Conservation (phyloP, 2,888 invertebrate genomes). For the Quadroppia sp. region DNA sequence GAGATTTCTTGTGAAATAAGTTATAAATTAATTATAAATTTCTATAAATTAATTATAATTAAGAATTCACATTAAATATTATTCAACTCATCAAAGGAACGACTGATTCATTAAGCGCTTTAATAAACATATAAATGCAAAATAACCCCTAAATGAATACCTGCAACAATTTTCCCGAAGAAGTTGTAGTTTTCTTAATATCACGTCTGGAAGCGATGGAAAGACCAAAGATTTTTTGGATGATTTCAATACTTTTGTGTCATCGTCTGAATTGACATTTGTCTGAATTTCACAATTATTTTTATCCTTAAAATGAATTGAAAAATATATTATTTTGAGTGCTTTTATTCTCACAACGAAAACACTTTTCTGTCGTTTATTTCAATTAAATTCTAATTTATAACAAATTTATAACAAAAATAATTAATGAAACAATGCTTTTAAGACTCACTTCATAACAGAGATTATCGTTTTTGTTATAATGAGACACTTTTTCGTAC, state of each 20-base stretch:
- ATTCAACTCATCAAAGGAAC: too few relatives aligned
- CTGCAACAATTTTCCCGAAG: slow-evolving; percentile 45
- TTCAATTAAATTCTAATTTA: too few relatives aligned
- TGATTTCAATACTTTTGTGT: neutral
- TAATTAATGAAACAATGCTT: neutral
- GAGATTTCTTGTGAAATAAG: too few relatives aligned
- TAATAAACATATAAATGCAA: too few relatives aligned
- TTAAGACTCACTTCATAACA: slow-evolving; percentile 1
- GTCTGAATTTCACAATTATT: neutral
- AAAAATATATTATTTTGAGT: neutral
- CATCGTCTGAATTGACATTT: neutral
- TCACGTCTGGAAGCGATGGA: slow-evolving; percentile 56
- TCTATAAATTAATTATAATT: too few relatives aligned
- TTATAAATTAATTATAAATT: too few relatives aligned
- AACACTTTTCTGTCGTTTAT: too few relatives aligned
- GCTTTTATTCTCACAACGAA: too few relatives aligned
- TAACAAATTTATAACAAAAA: neutral
- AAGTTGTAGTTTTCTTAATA: slow-evolving; percentile 56
- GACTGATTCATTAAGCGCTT: too few relatives aligned
- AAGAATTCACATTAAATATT: too few relatives aligned
- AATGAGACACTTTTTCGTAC: neutral
- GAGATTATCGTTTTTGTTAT: neutral
- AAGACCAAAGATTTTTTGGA: slow-evolving; percentile 48
- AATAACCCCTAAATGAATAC: slow-evolving; percentile 43
- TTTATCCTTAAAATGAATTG: neutral